Base-by-base conservation (phyloP, 2,797 vertebrate genomes). In the Propithecus perrieri region DNA sequence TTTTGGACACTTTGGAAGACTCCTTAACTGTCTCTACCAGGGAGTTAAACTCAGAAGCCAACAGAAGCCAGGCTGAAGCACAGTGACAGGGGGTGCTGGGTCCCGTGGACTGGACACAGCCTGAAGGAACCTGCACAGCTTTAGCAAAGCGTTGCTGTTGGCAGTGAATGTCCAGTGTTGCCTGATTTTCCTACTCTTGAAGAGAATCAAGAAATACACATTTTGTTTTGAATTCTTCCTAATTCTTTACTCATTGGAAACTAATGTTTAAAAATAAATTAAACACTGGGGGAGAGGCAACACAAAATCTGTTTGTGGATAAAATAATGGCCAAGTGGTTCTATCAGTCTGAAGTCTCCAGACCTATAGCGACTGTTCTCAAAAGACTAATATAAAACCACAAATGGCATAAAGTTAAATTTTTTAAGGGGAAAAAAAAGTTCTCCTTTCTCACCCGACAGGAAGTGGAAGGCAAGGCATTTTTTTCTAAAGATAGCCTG, bases 341-440 rank as follows among this genome's bases (percentile, higher is more conserved):
- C 69, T 83, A 35, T 50, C 38, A 53, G 65, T 78, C 61, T 63
- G 41, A 84, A 12, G 1, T 38, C 76, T 71, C 65, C 38, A 88
- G 72, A 69, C 38, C 38, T 38, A 26, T 17, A 41, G 41, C 10
- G 24, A 61, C 76, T 85, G 33, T 30, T 55, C 59, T 88, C 43
- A 83, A 75, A 93, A 95, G 80, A 55, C n/a, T 94, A 30, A 87
- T 59, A 43, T 81, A 95, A 95, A 95, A 81, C 83, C 26, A 20
- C 43, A 65, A 94, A 7, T 69, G 88, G 20, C 55, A 74, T 71
- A 78, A 80, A 48, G 50, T 91, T 74, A 50, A 15, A 3, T 67
- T n/a, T 80, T 93, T 71, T 46, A 63, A 71, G 48, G 65, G 24
- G 55, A 1, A 17, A 15, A 14, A 41, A 26, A 46, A 69, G 22